Base-by-base conservation (phyloP, 2,888 invertebrate genomes). In the Drosophila sordidula region DNA sequence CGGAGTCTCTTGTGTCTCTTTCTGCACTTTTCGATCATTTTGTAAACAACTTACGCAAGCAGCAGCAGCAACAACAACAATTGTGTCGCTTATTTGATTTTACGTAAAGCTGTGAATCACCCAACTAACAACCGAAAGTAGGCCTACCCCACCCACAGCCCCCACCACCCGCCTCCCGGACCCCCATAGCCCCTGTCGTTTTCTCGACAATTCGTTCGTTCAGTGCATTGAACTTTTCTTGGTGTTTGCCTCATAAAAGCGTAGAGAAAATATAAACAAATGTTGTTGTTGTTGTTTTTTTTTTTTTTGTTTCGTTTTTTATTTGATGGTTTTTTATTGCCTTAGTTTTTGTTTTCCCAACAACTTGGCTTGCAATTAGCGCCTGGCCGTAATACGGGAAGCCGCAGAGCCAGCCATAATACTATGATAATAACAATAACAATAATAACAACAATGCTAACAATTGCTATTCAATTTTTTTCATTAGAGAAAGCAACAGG, bases 1-100 rank as follows among this genome's bases (percentile, higher is more conserved):
- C 26, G n/a, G n/a, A 3, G 34, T 45, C 54, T 49, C 32, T 69
- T 59, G 14, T 51, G 26, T 59, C 46, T 52, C 34, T 59, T 47
- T 51, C 54, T 63, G 47, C 68, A 56, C 55, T 55, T 65, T 82
- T 69, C 66, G 66, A 70, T 80, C 59, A 67, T 67, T 62, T 75
- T 74, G 89, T 87, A 88, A 87, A 87, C 87, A 89, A 89, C 90
- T 87, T 87, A 90, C 77, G 87, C 90, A 87, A 87, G 88, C 66
- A 64, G 18, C 59, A 56, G 11, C 65, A 62, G 38, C 58, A 54
- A 61, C 26, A 58, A 46, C 65, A 54, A 59, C 69, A 84, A 75
- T 62, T 78, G 70, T 78, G 68, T 79, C 83, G 77, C 83, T 79
- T 71, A 65, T 71, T 68, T 65, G 58, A 59, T 64, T 86, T 88